Base-by-base conservation (phyloP, 2,113 vertebrate species). In the Scortum barcoo region DNA sequence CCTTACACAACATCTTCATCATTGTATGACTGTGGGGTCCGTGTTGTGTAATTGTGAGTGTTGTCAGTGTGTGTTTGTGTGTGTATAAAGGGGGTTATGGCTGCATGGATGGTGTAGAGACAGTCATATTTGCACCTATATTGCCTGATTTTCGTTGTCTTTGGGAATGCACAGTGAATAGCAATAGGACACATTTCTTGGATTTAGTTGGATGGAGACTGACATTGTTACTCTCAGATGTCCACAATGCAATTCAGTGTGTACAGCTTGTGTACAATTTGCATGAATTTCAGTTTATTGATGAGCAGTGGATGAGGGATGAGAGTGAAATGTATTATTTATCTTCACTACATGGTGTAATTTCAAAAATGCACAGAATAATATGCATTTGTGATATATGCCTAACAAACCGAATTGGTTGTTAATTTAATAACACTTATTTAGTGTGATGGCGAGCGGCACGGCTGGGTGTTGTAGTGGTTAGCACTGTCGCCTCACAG, bases 1-100 rank as follows among this genome's bases (percentile, higher is more conserved):
- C 84, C 89, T 85, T 76, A 69, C 50, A 65, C 80, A 80, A 75
- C 78, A 84, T 88, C 84, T 88, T 90, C 65, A 86, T 93, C 84
- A 84, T 57, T n/a, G 83, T 72, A 50, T 17, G 67, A 17, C 50
- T n/a, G 40, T 65, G 28, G 56, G 36, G 20, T 70, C 11, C 38
- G 36, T 60, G 57, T 42, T 48, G 62, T 46, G 67, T 28, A 36
- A 53, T 53, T 57, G 61, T 14, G 13, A 38, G 54, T 69, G 66
- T 38, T 3, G 12, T 48, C 20, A 13, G 48, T 56, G 56, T 72
- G 61, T 84, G 44, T 30, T 19, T 60, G 61, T 60, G 58, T 72
- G 38, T 61, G 11, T 50, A 30, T 57, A 20, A 22, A 19, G 22
- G 30, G 38, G 19, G 50, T 14, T 65, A 8, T 3, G 1, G 44